A percentile compares a stretch with the other conserved stretches of the same genome.
Evolutionary conservation across 2,888 invertebrate species (phyloP).

Genomic region (Epinotia ramella): DNA sequence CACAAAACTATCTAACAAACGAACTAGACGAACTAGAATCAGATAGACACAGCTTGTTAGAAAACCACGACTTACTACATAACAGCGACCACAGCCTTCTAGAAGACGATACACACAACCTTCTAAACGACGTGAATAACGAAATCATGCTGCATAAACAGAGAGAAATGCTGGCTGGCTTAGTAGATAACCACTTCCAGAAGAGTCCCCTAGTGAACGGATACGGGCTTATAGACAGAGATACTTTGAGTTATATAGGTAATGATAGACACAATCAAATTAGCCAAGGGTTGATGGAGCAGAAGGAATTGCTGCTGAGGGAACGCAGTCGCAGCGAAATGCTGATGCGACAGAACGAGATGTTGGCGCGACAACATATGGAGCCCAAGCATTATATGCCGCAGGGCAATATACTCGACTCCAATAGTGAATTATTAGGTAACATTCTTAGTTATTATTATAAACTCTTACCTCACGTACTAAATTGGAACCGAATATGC

Average conservation of each 20-base stretch:
- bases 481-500: too few species aligned
- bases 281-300: constrained; percentile 70
- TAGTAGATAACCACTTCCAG: constrained; percentile 72
- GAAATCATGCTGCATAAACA: constrained; percentile 77
- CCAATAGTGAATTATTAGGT: constrained; percentile 83
- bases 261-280: constrained; percentile 78
- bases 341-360: constrained; percentile 76
- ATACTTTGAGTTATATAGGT: constrained; percentile 69
- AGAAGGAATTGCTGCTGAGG: constrained; percentile 69
- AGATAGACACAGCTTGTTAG: constrained; percentile 80
- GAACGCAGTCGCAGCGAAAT: constrained; percentile 73
- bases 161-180: constrained; percentile 74
- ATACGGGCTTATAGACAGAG: constrained; percentile 74
- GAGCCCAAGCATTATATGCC: constrained; percentile 78
- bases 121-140: constrained; percentile 72
- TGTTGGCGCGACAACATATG: constrained; percentile 73
- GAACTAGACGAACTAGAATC: constrained; percentile 80
- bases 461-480: background rate
- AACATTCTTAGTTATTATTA: constrained; percentile 48
- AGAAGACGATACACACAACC: constrained; percentile 76
- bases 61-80: constrained; percentile 78
- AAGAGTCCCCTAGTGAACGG: constrained; percentile 73
- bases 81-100: constrained; percentile 78
- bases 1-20: constrained; percentile 70
- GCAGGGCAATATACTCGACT: constrained; percentile 75